phyloP scores from a whole-genome alignment of 2,113 vertebrate species.

The Tapirus terrestris region DNA sequence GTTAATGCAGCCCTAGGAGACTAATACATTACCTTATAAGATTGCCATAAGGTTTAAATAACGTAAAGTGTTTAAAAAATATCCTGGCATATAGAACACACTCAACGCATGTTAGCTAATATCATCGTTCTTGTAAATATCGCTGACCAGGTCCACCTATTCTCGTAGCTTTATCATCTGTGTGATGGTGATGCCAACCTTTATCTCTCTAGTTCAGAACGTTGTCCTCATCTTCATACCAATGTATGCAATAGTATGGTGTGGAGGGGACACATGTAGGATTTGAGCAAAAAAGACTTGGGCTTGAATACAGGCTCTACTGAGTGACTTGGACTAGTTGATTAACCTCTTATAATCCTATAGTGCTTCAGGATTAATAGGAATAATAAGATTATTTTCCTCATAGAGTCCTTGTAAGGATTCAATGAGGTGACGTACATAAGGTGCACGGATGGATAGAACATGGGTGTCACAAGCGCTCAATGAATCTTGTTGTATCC shows the following conservation, averaged over 20 bases:
- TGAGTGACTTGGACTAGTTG: not conserved
- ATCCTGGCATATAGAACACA: no score
- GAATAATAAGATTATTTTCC: not conserved
- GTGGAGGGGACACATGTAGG: not conserved
- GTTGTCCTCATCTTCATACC: not conserved
- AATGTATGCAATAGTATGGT: not conserved
- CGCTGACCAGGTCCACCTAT: accelerated
- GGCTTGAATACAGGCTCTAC: not conserved
- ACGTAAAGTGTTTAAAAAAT: not conserved
- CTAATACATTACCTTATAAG: not conserved
- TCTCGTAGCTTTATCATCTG: not conserved
- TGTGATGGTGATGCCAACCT: no score
- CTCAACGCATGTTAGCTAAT: not conserved
- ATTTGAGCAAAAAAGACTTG: not conserved
- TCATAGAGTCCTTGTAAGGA: not conserved
- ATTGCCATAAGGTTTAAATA: not conserved
- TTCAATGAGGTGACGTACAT: not conserved
- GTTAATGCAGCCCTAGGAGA: not conserved
- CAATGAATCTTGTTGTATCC: not conserved
- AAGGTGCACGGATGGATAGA: not conserved
- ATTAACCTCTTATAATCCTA: not conserved
- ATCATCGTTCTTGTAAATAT: not conserved
- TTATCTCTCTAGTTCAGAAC: not conserved
- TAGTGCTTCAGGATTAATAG: not conserved
- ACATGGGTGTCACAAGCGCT: not conserved